These are phyloP conservation scores for Schizaphis graminum DNA, from an alignment of 2,888 invertebrate species.

Conservation along the genomic window DNA sequence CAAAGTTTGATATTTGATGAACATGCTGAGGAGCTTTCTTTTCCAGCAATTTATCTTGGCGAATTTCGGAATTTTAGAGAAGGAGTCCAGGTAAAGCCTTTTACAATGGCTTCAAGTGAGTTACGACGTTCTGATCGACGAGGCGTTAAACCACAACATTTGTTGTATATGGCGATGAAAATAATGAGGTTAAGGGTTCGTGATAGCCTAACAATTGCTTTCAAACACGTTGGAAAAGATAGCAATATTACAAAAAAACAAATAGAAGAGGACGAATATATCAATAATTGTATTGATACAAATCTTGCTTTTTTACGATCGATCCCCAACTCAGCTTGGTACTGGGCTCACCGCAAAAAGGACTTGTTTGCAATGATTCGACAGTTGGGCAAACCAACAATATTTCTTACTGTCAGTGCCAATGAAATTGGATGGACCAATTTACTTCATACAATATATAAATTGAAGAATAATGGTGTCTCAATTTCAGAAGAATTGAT, in stretches of 20 bases:
- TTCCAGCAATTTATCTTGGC: slow-evolving; percentile 71
- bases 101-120: slow-evolving; percentile 71
- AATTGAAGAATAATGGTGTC: slow-evolving; percentile 58
- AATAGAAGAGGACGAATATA: slow-evolving; percentile 69
- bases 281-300: slow-evolving; percentile 69
- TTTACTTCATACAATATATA: slow-evolving; percentile 66
- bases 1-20: slow-evolving; percentile 68
- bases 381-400: slow-evolving; percentile 66
- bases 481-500: slow-evolving; percentile 67
- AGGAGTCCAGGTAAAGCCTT: slow-evolving; percentile 70
- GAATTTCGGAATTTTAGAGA: slow-evolving; percentile 69
- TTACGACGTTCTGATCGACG: slow-evolving; percentile 70
- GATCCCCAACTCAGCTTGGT: slow-evolving; percentile 65
- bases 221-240: slow-evolving; percentile 69
- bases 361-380: slow-evolving; percentile 66
- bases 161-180: slow-evolving; percentile 71
- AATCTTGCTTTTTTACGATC: slow-evolving; percentile 64
- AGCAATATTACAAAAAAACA: slow-evolving; percentile 69
- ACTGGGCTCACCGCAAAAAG: slow-evolving; percentile 66
- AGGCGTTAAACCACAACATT: slow-evolving; percentile 69
- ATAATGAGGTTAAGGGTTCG: slow-evolving; percentile 68
- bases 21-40: slow-evolving; percentile 69
- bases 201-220: slow-evolving; percentile 68
- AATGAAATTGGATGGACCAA: slow-evolving; percentile 66
- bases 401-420: slow-evolving; percentile 67